Conservation (phyloP, 2,797 vertebrate genomes). For the Chiloscyllium punctatum region DNA sequence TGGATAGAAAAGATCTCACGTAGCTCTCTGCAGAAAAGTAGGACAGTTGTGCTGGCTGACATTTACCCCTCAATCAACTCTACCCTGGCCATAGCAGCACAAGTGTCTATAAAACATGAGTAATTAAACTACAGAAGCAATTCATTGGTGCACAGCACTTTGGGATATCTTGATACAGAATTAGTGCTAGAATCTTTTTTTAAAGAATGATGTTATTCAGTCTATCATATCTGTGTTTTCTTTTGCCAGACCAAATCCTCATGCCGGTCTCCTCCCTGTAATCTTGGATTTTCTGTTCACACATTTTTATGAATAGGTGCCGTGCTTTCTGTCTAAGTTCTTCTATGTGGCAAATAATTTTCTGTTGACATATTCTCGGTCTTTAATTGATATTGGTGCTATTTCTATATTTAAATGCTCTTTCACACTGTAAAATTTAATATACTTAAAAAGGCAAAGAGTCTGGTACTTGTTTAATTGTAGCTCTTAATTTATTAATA, state of each 20-base stretch:
- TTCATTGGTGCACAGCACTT: background rate
- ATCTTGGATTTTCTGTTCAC: background rate
- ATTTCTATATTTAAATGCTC: background rate
- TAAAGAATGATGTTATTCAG: background rate
- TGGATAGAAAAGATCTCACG: background rate
- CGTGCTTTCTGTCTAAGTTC: background rate
- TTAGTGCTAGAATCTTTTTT: background rate
- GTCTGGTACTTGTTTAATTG: background rate
- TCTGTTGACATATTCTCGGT: background rate
- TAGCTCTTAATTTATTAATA: background rate
- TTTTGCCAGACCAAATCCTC: background rate
- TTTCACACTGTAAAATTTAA: background rate
- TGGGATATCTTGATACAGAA: background rate
- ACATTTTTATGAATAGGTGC: background rate
- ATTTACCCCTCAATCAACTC: background rate
- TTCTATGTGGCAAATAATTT: background rate
- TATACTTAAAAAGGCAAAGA: background rate
- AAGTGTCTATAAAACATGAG: background rate
- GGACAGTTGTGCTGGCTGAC: background rate
- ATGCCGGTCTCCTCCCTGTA: background rate
- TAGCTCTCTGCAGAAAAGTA: background rate
- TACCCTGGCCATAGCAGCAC: background rate
- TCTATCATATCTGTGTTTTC: background rate
- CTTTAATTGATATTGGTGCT: background rate
- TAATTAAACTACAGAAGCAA: background rate